Evolutionary conservation across 2,888 invertebrate species (phyloP), one percentile per base, ranked within the genome.

Genomic region (Erebia epiphron): DNA sequence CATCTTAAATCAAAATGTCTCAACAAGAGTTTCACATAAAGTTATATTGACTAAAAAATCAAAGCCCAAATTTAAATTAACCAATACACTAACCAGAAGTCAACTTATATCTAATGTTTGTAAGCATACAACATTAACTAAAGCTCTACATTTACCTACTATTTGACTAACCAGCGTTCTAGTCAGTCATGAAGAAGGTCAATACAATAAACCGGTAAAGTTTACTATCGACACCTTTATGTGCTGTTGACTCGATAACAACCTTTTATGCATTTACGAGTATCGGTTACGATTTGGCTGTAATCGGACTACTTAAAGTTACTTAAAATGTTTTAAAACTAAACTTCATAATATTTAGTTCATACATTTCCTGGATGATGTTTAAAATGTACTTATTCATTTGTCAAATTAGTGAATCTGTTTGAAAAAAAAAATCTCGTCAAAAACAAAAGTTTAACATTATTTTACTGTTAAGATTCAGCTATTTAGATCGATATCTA

Each of bases 221-320:
- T 68, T 67, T 41, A 68, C 61, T 68, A 61, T 68, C 61, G 49
- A 68, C 61, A 66, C 66, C 57, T 54, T 43, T 46, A 65, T 56
- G 56, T 65, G 56, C 65, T 66, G 56, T 66, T 56, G 65, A 54
- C 56, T 66, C 56, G 46, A 57, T 66, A 66, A 57, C 57, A 14
- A 57, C 18, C 66, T 43, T 56, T 56, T 21, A 66, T 18, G 41
- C 56, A 66, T 61, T 60, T 18, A n/a, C n/a, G n/a, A n/a, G n/a
- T n/a, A 18, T 50, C 26, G 21, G 50, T 50, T n/a, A 50, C 21
- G 50, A 50, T 63, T n/a, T 21, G 63, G n/a, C 10, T 18, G 18
- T 11, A 13, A 43, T 58, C 9, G 2, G 8, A 43, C 21, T 50
- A 26, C 26, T 50, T 9, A 18, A 16, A 46, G 18, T 43, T n/a